These are phyloP conservation scores for Procavia capensis DNA, from an alignment of 2,113 vertebrate species.

Conservation along the genomic window DNA sequence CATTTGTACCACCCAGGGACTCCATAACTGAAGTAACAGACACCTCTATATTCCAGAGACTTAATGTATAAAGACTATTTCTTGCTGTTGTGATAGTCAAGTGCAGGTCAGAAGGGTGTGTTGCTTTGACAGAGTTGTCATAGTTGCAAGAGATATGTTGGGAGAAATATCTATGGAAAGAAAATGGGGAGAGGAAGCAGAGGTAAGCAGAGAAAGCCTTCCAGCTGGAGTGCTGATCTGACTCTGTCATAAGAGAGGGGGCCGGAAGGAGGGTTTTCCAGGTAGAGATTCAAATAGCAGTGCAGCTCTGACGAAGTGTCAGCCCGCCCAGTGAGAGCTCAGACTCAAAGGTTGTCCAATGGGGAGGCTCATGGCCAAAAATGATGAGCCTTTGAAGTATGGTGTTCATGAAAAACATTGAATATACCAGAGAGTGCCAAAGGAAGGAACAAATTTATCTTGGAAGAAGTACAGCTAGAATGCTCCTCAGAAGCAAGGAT, in stretches of 20 bases:
- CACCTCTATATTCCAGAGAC: rapidly evolving
- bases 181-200: not conserved
- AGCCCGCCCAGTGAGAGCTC: not conserved
- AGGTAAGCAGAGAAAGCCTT: not conserved
- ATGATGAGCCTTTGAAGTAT: too few species aligned
- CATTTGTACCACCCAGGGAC: not conserved
- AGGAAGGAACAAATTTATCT: too few species aligned
- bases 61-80: not conserved
- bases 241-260: not conserved
- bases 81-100: not conserved
- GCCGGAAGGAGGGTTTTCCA: not conserved
- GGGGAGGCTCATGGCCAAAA: not conserved
- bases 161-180: not conserved
- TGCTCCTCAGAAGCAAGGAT: too few species aligned
- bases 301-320: not conserved
- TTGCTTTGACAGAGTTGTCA: not conserved
- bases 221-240: not conserved
- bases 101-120: not conserved
- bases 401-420: too few species aligned
- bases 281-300: not conserved
- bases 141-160: not conserved
- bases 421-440: too few species aligned
- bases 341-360: not conserved
- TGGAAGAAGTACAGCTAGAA: too few species aligned
- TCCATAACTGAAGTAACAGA: not conserved